Percentiles rank a stretch among this genome's conserved stretches.
phyloP scores from a whole-genome alignment of 2,888 invertebrate species.

The Caprella mutica region DNA sequence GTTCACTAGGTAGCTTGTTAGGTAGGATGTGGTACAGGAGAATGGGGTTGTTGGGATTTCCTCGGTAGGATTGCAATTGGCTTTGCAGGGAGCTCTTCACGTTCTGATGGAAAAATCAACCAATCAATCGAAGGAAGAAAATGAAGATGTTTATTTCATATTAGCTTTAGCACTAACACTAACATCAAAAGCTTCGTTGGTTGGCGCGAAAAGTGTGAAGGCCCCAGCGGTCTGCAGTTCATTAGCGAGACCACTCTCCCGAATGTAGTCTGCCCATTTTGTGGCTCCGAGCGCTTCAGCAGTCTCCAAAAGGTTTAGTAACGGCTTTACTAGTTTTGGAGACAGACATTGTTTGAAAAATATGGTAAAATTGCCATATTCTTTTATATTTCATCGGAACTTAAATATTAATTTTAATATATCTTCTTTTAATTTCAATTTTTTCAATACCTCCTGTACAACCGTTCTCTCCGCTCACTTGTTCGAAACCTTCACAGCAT shows the following conservation, averaged over 20 bases:
- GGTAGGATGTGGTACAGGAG: constrained; percentile 43
- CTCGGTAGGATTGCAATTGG: constrained; percentile 36
- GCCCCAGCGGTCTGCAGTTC: constrained; percentile 41
- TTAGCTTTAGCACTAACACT: no score
- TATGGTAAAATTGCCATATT: no score
- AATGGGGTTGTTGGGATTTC: constrained; percentile 38
- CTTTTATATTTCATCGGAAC: no score
- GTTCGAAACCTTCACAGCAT: constrained; percentile 46
- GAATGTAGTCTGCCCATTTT: constrained; percentile 42
- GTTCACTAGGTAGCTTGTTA: constrained; percentile 41
- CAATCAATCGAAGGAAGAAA: no score
- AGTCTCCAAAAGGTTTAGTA: constrained; percentile 44
- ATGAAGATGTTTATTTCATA: no score
- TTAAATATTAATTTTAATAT: no score
- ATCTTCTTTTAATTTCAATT: no score
- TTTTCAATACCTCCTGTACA: constrained; percentile 45
- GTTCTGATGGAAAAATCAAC: constrained; percentile 30
- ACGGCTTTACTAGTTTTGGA: constrained; percentile 41
- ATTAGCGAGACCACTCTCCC: constrained; percentile 41
- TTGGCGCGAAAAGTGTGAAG: constrained; percentile 45
- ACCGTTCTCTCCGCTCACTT: constrained; percentile 41
- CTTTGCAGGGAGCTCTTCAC: constrained; percentile 35
- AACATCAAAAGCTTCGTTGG: constrained; percentile 44
- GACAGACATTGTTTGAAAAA: background rate
- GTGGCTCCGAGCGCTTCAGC: constrained; percentile 43